Conservation (phyloP, 2,797 vertebrate species). For the Huso huso region DNA sequence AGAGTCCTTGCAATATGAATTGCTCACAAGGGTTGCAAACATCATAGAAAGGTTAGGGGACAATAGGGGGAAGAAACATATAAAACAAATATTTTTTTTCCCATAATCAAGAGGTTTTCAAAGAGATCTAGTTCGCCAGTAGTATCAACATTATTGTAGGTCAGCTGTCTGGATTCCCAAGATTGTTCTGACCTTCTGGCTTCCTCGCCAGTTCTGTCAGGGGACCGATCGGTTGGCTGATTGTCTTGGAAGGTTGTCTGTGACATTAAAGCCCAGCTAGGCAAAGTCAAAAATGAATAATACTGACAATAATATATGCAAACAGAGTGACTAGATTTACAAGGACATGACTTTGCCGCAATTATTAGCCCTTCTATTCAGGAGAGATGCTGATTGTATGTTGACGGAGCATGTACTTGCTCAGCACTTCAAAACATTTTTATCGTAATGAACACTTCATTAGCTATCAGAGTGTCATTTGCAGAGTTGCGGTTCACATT, state of each 20-base stretch:
- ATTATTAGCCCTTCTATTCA: conserved; percentile 29
- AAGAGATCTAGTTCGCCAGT: too few relatives aligned
- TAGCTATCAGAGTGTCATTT: conserved; percentile 7
- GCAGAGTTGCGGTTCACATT: too few relatives aligned
- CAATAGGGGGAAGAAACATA: too few relatives aligned
- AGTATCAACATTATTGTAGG: too few relatives aligned
- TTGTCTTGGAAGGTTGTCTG: conserved; percentile 11
- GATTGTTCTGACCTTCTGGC: background rate
- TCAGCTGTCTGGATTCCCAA: background rate
- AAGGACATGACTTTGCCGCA: conserved; percentile 52
- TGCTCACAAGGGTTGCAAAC: too few relatives aligned
- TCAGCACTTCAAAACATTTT: conserved; percentile 18
- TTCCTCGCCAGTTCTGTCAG: background rate
- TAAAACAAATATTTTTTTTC: too few relatives aligned
- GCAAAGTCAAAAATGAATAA: conserved; percentile 53
- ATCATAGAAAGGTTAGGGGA: too few relatives aligned
- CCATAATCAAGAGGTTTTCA: too few relatives aligned
- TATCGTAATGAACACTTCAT: conserved; percentile 25
- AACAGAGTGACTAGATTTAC: conserved; percentile 48
- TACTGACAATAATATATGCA: conserved; percentile 50
- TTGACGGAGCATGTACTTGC: conserved; percentile 3
- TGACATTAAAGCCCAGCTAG: conserved; percentile 37
- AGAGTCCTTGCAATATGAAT: too few relatives aligned
- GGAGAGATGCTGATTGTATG: conserved; percentile 29
- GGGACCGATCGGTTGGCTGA: background rate